These are phyloP conservation scores for Corythaixoides concolor DNA, from an alignment of 2,113 vertebrate genomes.

Conservation along the genomic window DNA sequence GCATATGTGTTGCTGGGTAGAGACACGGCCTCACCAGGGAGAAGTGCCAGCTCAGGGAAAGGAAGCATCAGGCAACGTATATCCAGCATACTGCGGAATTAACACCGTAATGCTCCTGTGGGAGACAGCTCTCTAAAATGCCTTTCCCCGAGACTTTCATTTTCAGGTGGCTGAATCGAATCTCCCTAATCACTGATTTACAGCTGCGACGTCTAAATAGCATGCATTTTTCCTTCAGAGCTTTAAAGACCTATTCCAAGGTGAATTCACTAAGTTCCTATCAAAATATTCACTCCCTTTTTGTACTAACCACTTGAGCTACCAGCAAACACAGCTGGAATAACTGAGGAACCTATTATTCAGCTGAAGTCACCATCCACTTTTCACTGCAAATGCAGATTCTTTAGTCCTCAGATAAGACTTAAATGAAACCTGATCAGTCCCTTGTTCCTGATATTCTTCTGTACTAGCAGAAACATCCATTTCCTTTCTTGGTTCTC, in stretches of 20 bases:
- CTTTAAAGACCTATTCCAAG: conserved; percentile 12
- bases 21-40: not conserved
- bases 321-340: conserved; percentile 7
- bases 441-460: not conserved
- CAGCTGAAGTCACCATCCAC: not conserved
- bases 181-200: conserved; percentile 29
- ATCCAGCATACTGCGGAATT: conserved; percentile 25
- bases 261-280: conserved; percentile 6
- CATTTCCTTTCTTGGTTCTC: not conserved
- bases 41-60: not conserved
- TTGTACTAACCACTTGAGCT: not conserved
- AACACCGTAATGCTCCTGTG: not conserved
- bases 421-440: not conserved
- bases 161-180: conserved; percentile 5
- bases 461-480: not conserved
- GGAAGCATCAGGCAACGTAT: not conserved
- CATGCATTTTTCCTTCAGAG: not conserved
- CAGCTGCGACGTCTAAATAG: conserved; percentile 18
- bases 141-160: not conserved
- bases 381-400: not conserved
- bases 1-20: rapidly evolving
- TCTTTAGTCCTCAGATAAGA: not conserved
- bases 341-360: not conserved
- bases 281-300: not conserved
- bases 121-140: conserved; percentile 4